These are phyloP conservation scores for Chrysina gloriosa DNA, from an alignment of 2,888 invertebrate genomes.

Conservation along the genomic window DNA sequence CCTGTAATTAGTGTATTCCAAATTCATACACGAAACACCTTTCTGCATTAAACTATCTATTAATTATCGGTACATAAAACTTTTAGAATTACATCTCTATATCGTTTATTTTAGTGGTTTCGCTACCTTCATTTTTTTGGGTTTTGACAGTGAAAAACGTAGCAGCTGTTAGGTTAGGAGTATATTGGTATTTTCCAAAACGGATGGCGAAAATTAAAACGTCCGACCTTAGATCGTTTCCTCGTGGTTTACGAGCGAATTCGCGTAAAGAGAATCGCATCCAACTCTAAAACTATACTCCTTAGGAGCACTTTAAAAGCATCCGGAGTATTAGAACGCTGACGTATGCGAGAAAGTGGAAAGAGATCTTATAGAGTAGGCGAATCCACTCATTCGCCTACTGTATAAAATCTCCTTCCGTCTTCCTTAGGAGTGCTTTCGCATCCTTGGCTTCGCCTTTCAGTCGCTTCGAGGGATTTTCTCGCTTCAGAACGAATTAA, in stretches of 20 bases:
- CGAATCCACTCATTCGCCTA: constrained; percentile 11
- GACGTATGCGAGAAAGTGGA: constrained; percentile 19
- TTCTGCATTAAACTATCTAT: no score
- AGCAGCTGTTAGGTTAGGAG: constrained; percentile 10
- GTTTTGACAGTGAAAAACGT: constrained; percentile 26
- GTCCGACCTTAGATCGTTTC: constrained; percentile 33
- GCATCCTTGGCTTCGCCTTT: neutral
- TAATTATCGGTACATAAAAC: constrained; percentile 12
- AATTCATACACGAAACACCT: no score
- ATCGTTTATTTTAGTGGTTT: constrained; percentile 13
- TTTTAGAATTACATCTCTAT: constrained; percentile 25
- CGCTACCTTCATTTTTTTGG: constrained; percentile 1
- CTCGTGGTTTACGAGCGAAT: constrained; percentile 29
- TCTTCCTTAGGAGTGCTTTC: constrained; percentile 1
- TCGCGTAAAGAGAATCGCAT: constrained; percentile 31
- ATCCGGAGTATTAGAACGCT: constrained; percentile 33
- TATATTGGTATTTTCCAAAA: constrained; percentile 34
- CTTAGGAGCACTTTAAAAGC: constrained; percentile 32
- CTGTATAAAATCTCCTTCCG: constrained; percentile 26
- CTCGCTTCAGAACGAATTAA: constrained; percentile 11
- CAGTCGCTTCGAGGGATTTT: neutral
- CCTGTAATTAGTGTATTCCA: no score
- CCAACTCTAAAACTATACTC: constrained; percentile 32
- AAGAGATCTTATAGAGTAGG: neutral
- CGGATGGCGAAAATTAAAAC: constrained; percentile 34